These are phyloP conservation scores for Apamea monoglypha DNA, from an alignment of 2,888 invertebrate species.

Conservation along the genomic window DNA sequence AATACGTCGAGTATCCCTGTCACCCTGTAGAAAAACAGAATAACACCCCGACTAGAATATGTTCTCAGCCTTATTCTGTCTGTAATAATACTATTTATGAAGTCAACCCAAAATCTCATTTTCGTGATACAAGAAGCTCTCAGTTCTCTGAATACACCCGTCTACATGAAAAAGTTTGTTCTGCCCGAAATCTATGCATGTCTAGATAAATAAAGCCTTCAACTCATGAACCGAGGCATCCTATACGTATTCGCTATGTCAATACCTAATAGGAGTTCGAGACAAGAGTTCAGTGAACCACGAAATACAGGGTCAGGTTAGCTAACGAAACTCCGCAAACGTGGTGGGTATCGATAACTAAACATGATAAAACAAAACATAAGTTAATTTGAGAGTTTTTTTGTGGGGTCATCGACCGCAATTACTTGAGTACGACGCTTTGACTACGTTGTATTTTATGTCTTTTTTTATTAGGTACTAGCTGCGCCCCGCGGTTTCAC, in stretches of 20 bases:
- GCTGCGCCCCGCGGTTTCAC: no score
- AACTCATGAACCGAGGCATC: constrained; percentile 2
- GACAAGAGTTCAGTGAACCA: constrained; percentile 49
- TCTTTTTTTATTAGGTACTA: no score
- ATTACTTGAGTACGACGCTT: no score
- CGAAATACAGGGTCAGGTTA: constrained; percentile 1
- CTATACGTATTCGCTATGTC: constrained; percentile 17
- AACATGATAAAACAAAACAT: no score
- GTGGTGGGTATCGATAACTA: no score
- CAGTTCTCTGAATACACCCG: neutral
- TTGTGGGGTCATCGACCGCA: no score
- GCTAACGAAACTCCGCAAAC: no score
- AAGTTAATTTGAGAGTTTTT: no score
- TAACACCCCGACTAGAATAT: neutral
- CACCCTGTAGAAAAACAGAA: neutral
- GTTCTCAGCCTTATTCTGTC: neutral
- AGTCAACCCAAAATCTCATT: neutral
- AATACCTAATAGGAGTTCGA: constrained; percentile 29
- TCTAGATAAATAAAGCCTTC: constrained; percentile 30
- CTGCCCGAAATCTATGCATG: constrained; percentile 3
- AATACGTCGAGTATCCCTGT: no score
- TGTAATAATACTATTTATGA: neutral
- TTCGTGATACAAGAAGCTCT: neutral
- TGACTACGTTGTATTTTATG: no score
- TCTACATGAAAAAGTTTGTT: constrained; percentile 14